phyloP scores from a whole-genome alignment of 2,113 vertebrate species.

The Prolemur simus region DNA sequence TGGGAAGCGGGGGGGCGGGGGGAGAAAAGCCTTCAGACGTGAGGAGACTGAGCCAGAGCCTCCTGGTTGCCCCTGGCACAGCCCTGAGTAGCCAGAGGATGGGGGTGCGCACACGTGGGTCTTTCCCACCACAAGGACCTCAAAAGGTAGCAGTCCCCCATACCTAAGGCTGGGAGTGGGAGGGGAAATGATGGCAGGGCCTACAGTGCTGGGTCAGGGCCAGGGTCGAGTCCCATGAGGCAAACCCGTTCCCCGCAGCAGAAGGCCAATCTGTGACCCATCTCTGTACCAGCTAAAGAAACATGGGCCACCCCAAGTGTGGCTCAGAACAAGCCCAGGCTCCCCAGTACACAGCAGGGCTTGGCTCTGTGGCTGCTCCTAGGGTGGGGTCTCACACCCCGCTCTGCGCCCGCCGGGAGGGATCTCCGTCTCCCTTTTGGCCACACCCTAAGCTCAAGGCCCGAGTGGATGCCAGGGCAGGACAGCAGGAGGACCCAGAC shows the following conservation, averaged over 20 bases:
- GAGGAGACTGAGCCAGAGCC: background rate
- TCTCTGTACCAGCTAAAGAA: background rate
- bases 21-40: background rate
- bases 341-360: background rate
- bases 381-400: background rate
- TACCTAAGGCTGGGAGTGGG: background rate
- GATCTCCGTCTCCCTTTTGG: background rate
- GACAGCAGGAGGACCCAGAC: background rate
- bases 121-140: background rate
- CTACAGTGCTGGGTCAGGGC: background rate
- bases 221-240: background rate
- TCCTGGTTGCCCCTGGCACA: background rate
- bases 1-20: background rate
- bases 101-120: rapidly evolving
- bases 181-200: background rate
- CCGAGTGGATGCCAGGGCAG: background rate
- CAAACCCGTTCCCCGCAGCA: background rate
- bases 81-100: background rate
- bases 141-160: background rate
- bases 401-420: background rate
- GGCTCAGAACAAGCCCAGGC: background rate
- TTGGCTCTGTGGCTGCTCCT: background rate
- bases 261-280: no score
- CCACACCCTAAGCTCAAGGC: background rate
- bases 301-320: rapidly evolving